Evolutionary conservation across 2,888 invertebrate genomes (phyloP), one percentile per base, ranked within the genome.

Genomic region (Melinaea menophilus): DNA sequence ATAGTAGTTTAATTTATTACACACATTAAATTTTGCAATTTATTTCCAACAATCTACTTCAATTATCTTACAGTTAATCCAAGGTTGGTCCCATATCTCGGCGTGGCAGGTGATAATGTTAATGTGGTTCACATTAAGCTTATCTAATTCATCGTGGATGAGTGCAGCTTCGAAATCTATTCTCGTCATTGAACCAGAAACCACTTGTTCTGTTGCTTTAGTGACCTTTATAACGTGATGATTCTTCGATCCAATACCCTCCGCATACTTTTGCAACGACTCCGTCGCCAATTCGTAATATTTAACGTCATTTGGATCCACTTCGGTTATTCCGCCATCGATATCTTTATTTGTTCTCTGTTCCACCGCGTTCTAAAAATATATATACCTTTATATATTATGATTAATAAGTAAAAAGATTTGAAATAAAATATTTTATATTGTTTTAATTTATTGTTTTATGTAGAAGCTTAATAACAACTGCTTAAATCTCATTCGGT

Each of bases 281-380:
- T 61, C 56, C 51, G 41, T n/a, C 4, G 61, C 61, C 11, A 61
- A 12, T 31, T 61, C 9, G n/a, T 9, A 31, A 31, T 56, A 61
- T 5, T 22, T 31, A 11, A 37, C 22, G n/a, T 61, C 33, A 33
- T 56, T 35, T 4, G 47, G 12, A 35, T 61, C 34, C 34, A n/a
- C n/a, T 35, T 56, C 55, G 1, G 7, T 11, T 34, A 22, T 7
- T 12, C 60, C 60, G 3, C 61, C 61, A 13, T 1, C n/a, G 33
- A 55, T 9, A 34, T 51, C n/a, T 3, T 1, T 22, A 31, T 31
- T 13, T 48, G 13, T 48, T 22, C 12, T 51, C 22, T 22, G 22
- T 31, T 51, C 51, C n/a, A 31, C 2, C 22, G 51, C 31, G n/a
- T 31, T 51, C 51, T 51, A 51, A 31, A 51, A 51, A 51, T 51